These are phyloP conservation scores for Notolepis coatsorum DNA, from an alignment of 2,797 vertebrate genomes.

Conservation along the genomic window DNA sequence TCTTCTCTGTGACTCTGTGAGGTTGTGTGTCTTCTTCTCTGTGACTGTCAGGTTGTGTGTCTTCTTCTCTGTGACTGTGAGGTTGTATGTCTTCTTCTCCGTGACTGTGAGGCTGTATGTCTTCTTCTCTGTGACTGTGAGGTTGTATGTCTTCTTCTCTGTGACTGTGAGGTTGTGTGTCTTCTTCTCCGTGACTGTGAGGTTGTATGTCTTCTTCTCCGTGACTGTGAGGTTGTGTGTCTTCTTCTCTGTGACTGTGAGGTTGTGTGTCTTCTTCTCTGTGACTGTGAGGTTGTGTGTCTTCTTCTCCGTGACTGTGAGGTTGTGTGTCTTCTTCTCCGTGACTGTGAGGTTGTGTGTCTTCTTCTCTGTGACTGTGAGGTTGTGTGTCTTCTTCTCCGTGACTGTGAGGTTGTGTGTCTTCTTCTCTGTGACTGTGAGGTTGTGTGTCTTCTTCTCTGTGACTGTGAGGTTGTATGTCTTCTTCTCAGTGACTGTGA, in stretches of 20 bases:
- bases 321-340: constrained; percentile 48
- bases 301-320: constrained; percentile 42
- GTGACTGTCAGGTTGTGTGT: constrained; percentile 47
- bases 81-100: constrained; percentile 49
- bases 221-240: constrained; percentile 47
- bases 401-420: constrained; percentile 47
- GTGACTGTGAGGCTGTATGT: constrained; percentile 47
- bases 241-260: constrained; percentile 42
- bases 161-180: constrained; percentile 47
- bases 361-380: constrained; percentile 42
- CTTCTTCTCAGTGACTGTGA: constrained; percentile 42
- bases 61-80: constrained; percentile 42
- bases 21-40: constrained; percentile 48
- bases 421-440: constrained; percentile 42
- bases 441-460: constrained; percentile 48
- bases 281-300: constrained; percentile 47
- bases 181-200: constrained; percentile 42
- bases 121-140: constrained; percentile 42
- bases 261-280: constrained; percentile 48
- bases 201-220: constrained; percentile 49
- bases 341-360: constrained; percentile 47
- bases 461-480: constrained; percentile 47
- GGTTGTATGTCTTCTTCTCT: constrained; percentile 49
- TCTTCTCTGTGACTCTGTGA: constrained; percentile 43
- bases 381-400: constrained; percentile 48